Percentiles rank a stretch among this genome's conserved stretches.
These are phyloP conservation scores for Lepas anatifera DNA, from an alignment of 2,888 invertebrate genomes.

Conservation along the genomic window DNA sequence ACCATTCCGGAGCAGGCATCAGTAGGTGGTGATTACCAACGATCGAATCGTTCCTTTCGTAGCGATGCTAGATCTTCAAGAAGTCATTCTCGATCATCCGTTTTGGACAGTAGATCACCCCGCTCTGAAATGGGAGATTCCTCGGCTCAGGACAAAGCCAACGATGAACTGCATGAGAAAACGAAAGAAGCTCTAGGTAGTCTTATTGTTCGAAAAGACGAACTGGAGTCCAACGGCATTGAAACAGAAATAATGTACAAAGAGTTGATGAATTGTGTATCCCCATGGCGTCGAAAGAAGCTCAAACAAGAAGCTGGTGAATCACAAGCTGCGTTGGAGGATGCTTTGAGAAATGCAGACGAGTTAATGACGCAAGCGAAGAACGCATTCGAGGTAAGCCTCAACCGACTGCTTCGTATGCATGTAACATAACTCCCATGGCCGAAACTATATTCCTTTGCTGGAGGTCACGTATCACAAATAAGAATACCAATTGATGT, in stretches of 20 bases:
- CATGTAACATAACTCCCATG: no score
- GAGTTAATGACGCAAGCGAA: background rate
- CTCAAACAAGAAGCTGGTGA: background rate
- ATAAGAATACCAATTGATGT: no score
- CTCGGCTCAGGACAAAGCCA: background rate
- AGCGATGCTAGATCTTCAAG: background rate
- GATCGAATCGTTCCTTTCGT: background rate
- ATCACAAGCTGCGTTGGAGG: background rate
- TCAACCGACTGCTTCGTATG: no score
- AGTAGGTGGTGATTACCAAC: background rate
- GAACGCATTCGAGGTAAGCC: background rate
- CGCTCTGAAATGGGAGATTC: background rate
- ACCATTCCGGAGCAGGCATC: background rate
- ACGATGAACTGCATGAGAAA: background rate
- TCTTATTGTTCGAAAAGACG: slow-evolving; percentile 1
- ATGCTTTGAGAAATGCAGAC: background rate
- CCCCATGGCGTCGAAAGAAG: background rate
- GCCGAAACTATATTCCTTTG: no score
- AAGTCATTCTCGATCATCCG: background rate
- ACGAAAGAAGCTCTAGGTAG: background rate
- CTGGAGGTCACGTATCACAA: no score
- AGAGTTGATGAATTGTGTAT: background rate
- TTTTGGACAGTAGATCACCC: background rate
- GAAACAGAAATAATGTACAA: slow-evolving; percentile 5
- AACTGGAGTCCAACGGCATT: background rate